Evolutionary conservation across 53 echinoderm and acorn worm species (phyloP).

Genomic region (Mesocentrotus franciscanus): DNA sequence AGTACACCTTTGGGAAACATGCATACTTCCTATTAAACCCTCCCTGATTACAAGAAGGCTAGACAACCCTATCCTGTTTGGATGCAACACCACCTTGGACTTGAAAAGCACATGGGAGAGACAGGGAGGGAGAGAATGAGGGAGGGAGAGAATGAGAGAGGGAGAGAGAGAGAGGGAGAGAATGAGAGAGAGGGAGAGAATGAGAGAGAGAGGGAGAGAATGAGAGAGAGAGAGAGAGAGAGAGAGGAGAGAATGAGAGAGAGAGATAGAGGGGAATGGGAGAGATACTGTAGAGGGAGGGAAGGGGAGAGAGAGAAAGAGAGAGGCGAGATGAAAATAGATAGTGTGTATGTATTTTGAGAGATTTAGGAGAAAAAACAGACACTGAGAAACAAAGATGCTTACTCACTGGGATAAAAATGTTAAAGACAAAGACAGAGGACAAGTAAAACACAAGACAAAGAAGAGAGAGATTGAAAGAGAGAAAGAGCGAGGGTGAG

Average conservation of each 20-base stretch:
- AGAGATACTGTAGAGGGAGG: not conserved
- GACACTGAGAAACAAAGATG: too few relatives aligned
- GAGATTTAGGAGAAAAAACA: too few relatives aligned
- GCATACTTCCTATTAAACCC: not conserved
- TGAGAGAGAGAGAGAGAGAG: not conserved
- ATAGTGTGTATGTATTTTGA: too few relatives aligned
- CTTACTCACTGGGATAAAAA: too few relatives aligned
- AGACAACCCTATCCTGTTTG: conserved; percentile 29
- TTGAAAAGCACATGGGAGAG: not conserved
- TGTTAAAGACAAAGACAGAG: too few relatives aligned
- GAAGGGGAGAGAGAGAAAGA: not conserved
- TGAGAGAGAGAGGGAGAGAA: not conserved
- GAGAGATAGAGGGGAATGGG: not conserved
- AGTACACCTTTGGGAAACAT: conserved; percentile 15
- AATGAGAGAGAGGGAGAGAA: not conserved
- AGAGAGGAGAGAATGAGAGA: not conserved
- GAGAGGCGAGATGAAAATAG: not conserved
- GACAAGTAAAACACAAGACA: too few relatives aligned
- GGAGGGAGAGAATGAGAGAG: not conserved
- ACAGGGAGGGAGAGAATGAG: not conserved
- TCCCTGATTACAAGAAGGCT: not conserved
- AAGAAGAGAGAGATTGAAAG: not conserved
- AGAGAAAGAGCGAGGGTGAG: not conserved
- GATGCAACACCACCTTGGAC: not conserved
- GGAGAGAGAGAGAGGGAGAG: not conserved